Evolutionary conservation across 2,888 invertebrate species (phyloP), one percentile per base, ranked within the genome.

Genomic region (Rhopalosiphum nymphaeae): DNA sequence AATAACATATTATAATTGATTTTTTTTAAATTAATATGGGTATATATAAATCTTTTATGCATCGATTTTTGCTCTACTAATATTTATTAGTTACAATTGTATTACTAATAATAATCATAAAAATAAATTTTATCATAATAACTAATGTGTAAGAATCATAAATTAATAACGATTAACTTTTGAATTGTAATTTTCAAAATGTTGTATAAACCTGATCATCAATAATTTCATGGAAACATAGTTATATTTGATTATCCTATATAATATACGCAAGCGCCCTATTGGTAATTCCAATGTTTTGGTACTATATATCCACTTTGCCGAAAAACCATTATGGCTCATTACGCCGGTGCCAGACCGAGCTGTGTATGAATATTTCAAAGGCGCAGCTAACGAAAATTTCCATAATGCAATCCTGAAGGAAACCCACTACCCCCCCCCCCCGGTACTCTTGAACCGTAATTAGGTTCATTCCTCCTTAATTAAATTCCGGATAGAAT

Each of bases 341-440:
- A 84, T 94, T 90, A 94, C 85, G 57, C 53, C 56, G 85, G 84
- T 84, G 78, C 89, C 89, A 85, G 85, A 67, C 46, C 93, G 67
- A 90, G 90, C 85, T 29, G 90, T 84, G 94, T 94, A 91, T 94
- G 94, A 94, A 94, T 94, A 94, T 94, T 94, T 94, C 94, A 94
- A 94, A 94, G 94, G 94, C 86, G 86, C 46, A 89, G 90, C 90
- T 61, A 91, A 94, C 94, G 94, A 86, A 91, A 94, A 94, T 94
- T 94, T 94, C 94, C 94, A 94, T 94, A 94, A 93, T 90, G 49
- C 90, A 91, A 94, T 94, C 94, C 86, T 91, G 90, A 89, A 85
- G 86, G 90, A 61, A 91, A 94, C 61, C 84, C 84, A 44, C 86
- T 13, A 26, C 25, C 44, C 56, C 53, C 2, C 36, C 21, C 26